Conservation (phyloP, 2,113 vertebrate species). For the Piaya cayana region DNA sequence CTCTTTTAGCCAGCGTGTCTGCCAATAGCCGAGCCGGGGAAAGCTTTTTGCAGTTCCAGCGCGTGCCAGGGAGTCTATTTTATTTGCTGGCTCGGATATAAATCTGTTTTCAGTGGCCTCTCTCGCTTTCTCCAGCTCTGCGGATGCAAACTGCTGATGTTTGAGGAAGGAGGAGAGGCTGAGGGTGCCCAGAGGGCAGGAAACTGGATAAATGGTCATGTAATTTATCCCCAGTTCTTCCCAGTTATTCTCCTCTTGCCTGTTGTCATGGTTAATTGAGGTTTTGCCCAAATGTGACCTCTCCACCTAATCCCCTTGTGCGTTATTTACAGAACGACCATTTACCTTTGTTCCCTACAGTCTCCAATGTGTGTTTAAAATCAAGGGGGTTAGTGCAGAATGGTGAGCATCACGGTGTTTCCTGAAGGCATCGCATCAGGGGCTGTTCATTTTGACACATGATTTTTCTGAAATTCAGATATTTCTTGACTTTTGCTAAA, state of each 20-base stretch:
- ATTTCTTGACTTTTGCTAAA: neutral
- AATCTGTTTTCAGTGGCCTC: neutral
- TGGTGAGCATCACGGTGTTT: neutral
- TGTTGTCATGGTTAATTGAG: neutral
- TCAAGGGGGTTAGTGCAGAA: neutral
- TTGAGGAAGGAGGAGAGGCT: neutral
- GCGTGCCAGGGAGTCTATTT: neutral
- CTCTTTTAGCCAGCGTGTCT: neutral
- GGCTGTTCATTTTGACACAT: fast-evolving
- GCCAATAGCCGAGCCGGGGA: neutral
- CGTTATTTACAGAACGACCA: neutral
- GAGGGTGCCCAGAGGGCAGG: neutral
- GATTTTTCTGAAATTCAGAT: neutral
- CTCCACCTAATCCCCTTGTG: neutral
- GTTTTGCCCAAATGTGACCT: neutral
- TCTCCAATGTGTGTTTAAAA: neutral
- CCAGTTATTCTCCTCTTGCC: neutral
- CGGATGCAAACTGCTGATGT: neutral
- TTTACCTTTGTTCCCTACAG: neutral
- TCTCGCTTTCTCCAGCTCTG: neutral
- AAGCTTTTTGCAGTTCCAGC: neutral
- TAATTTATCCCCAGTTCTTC: neutral
- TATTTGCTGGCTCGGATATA: neutral
- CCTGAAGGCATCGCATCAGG: neutral
- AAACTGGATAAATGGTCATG: neutral